Conservation (phyloP, 1,140 invertebrate genomes). For the Macrostomum lignano region DNA sequence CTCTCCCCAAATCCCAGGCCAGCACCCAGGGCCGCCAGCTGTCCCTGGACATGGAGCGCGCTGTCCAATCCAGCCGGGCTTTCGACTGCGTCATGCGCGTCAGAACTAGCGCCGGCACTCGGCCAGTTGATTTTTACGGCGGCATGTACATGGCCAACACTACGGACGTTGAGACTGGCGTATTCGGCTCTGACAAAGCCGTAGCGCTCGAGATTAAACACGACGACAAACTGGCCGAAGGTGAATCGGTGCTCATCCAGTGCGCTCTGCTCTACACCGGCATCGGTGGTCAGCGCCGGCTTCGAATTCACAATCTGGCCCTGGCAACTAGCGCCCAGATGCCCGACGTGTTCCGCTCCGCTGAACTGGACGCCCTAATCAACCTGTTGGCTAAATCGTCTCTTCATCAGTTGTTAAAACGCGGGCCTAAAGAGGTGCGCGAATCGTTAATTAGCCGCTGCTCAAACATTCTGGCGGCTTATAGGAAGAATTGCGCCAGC, state of each 20-base stretch:
- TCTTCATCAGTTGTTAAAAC: slow-evolving; percentile 19
- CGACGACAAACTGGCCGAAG: slow-evolving; percentile 78
- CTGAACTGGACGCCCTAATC: slow-evolving; percentile 68
- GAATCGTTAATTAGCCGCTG: slow-evolving; percentile 35
- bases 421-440: slow-evolving; percentile 33
- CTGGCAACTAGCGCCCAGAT: slow-evolving; percentile 61
- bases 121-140: slow-evolving; percentile 85
- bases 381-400: slow-evolving; percentile 63
- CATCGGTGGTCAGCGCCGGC: slow-evolving; percentile 51
- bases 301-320: slow-evolving; percentile 71
- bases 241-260: slow-evolving; percentile 57
- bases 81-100: slow-evolving; percentile 85
- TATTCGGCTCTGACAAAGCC: slow-evolving; percentile 54
- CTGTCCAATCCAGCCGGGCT: slow-evolving; percentile 45
- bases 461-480: slow-evolving; percentile 62
- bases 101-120: slow-evolving; percentile 55
- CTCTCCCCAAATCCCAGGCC: slow-evolving; percentile 33
- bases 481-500: slow-evolving; percentile 65
- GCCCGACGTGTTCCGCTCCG: slow-evolving; percentile 61
- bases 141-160: slow-evolving; percentile 93
- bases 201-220: slow-evolving; percentile 83
- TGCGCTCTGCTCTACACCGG: slow-evolving; percentile 77
- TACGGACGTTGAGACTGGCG: slow-evolving; percentile 75
- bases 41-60: slow-evolving; percentile 49
- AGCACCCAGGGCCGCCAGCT: slow-evolving; percentile 64